Evolutionary conservation across 2,888 invertebrate species (phyloP), one percentile per base, ranked within the genome.

Genomic region (Melipona beecheii): DNA sequence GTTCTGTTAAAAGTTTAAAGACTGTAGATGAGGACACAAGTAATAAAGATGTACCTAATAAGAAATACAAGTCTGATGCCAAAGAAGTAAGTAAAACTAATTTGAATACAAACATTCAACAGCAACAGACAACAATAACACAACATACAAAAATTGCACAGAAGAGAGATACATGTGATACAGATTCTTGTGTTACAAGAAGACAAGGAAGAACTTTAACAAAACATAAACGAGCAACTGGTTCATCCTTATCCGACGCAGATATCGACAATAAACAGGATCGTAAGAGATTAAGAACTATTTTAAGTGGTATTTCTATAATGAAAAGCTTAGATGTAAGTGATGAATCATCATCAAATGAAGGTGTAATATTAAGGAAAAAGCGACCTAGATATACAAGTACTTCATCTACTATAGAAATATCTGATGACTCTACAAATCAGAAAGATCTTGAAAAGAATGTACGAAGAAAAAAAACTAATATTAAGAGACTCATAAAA

Each of bases 201-300:
- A 49, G 2, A 49, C 6, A 4, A 0, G 9, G 15, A 17, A n/a
- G 31, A 21, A 4, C 2, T 4, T 13, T 71, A 68, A 83, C 68
- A 4, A 72, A 2, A 58, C 27, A 52, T 6, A 70, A 76, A 17
- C 27, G 43, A 27, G 27, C 24, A 49, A 64, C 27, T 11, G 27
- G 27, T 24, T 9, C 36, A 0, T 84, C 85, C 0, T 56, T 70
- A 17, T 85, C 87, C 1, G 83, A 86, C 17, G 68, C 75, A 4
- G 83, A 81, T 17, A 9, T 75, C n/a, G 73, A 78, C 0, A 62
- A n/a, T 15, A 81, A 74, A n/a, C 19, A 27, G 6, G 31, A 66
- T 49, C 78, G 58, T 19, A 86, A 76, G 19, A 83, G 31, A 62
- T 36, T 66, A 54, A 83, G 50, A 15, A 54, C 24, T 9, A 81